Evolutionary conservation across 92 coral and sea anemone genomes (phyloP), one percentile per base, ranked within the genome.

Genomic region (Paragorgia papillata): DNA sequence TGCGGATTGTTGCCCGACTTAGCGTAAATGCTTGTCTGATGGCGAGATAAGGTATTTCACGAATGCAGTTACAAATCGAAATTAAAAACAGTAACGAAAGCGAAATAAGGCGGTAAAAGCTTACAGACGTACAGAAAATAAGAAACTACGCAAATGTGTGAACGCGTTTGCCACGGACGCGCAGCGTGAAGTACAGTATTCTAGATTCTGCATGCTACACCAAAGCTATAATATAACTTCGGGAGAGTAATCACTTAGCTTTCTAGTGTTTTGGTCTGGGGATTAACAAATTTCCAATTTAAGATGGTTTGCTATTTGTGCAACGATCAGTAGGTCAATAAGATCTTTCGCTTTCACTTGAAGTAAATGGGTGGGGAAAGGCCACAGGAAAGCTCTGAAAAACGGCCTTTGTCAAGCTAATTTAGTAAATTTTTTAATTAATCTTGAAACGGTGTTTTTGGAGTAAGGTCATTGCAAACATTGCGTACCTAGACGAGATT

Each of bases 131-230:
- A 46, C 53, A 46, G 2, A 46, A 7, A 9, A 46, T 4, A 10
- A 37, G 10, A 37, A 10, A 37, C 6, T 4, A 37, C 43, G 10
- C 43, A 37, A 37, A 37, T 37, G 10, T 4, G 10, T 0, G 66
- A 50, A 73, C n/a, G n/a, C n/a, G n/a, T n/a, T n/a, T n/a, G n/a
- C n/a, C n/a, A n/a, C n/a, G n/a, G n/a, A n/a, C n/a, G n/a, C 15
- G 51, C 61, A 56, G 53, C 14, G 61, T 25, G 55, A 61, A 28
- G 41, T 57, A 60, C 81, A 76, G 62, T 74, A 25, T 75, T 4
- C 10, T 37, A 37, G 43, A 37, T 4, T 37, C 4, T 4, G 10
- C 4, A 37, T 37, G 10, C 10, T 4, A 37, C 10, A 4, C 43
- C 43, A 37, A 37, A 37, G 43, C 43, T 4, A 37, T 4, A 37